Conservation (phyloP, 2,797 vertebrate genomes). For the Sebastes cheni region DNA sequence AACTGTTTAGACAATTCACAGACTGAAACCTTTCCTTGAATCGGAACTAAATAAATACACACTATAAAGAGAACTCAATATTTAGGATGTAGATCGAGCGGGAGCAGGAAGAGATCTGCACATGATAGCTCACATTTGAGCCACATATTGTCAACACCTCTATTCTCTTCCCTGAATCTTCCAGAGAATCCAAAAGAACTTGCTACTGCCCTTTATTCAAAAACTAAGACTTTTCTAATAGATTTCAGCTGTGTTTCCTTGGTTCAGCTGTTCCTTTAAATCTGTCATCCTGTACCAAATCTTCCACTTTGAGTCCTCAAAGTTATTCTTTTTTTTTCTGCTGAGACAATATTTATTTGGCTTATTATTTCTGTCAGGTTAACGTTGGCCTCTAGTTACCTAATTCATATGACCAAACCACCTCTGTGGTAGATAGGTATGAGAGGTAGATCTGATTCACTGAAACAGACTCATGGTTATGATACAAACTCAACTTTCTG, state of each 20-base stretch:
- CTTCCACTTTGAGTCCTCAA: background rate
- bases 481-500: too few species aligned
- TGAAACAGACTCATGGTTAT: too few species aligned
- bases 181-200: slow-evolving; percentile 20
- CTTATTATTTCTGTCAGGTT: background rate
- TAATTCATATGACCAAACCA: background rate
- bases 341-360: background rate
- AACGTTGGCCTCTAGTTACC: slow-evolving; percentile 3
- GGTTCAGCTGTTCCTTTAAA: slow-evolving; percentile 23
- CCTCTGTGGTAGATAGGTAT: too few species aligned
- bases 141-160: background rate
- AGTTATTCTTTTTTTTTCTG: background rate
- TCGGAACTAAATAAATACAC: slow-evolving; percentile 32
- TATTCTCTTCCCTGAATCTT: background rate
- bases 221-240: slow-evolving; percentile 34
- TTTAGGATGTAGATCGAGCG: slow-evolving; percentile 6
- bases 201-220: slow-evolving; percentile 15
- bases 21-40: background rate
- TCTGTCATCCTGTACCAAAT: slow-evolving; percentile 9
- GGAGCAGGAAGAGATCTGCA: background rate
- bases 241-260: slow-evolving; percentile 22
- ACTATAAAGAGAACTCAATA: slow-evolving; percentile 9
- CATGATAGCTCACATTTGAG: slow-evolving; percentile 5
- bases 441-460: too few species aligned
- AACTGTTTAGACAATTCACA: slow-evolving; percentile 26